Evolutionary conservation across 1,140 invertebrate genomes (phyloP), one percentile per base, ranked within the genome.

Genomic region (Lordiphosa collinella): DNA sequence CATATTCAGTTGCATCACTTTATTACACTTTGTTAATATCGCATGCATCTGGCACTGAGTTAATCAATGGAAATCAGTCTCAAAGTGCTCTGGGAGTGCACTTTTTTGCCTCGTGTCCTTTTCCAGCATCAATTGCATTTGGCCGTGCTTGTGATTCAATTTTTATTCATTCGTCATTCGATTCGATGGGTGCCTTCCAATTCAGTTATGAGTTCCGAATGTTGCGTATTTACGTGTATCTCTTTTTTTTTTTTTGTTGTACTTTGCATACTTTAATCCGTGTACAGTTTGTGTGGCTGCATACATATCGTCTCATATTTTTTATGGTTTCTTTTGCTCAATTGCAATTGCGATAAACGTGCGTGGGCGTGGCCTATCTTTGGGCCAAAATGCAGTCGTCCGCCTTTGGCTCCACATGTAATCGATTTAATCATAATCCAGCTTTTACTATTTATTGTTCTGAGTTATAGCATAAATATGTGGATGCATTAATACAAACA

Each of bases 341-440:
- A 47, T 69, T 68, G 63, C 51, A 70, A 71, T 66, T 29, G 25
- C 73, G 44, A 75, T 78, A 71, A 75, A 78, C 51, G 54, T 66
- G 62, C 61, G 64, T 72, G 78, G 78, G 76, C 59, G 76, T 68
- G 59, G 63, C 56, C 48, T 53, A 65, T 64, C 76, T 60, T 64
- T 65, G 78, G 72, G 72, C 62, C 58, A 29, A 47, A 71, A 18
- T 76, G 78, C 76, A 82, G 48, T 60, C 62, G 66, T 65, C 60
- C 49, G 46, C 25, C 46, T 10, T 9, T 7, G 13, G 34, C 60
- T 84, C 62, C 53, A 59, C 78, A 65, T 82, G 76, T 84, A 84
- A 84, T 84, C 78, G 78, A 84, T 84, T 84, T 84, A 84, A 84
- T 84, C 78, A 84, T 84, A 84, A 84, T 84, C 78, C 78, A 69